Percentiles rank a stretch among this genome's conserved stretches.
Conservation (phyloP, 1,140 invertebrate genomes). For the Papilio polytes region DNA sequence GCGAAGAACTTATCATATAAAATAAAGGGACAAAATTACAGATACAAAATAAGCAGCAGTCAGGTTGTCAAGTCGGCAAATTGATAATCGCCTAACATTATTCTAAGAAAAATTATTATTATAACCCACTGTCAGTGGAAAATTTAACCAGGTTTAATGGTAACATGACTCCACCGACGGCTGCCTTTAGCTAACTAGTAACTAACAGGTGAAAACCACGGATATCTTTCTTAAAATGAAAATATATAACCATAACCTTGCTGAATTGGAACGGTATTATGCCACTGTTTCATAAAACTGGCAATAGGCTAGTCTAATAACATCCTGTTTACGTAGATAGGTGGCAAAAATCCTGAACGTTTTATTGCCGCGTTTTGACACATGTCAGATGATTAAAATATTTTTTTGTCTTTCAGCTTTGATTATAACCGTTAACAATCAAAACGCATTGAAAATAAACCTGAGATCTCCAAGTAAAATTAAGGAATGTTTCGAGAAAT, state of each 20-base stretch:
- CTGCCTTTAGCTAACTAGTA: slow-evolving; percentile 67
- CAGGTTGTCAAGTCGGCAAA: slow-evolving; percentile 60
- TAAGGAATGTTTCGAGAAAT: not conserved
- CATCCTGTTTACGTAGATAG: no score
- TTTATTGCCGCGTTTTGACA: not conserved
- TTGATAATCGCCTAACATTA: slow-evolving; percentile 43
- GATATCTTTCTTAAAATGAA: slow-evolving; percentile 18
- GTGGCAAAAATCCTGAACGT: not conserved
- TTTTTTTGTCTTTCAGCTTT: not conserved
- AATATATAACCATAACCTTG: not conserved
- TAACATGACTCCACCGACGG: slow-evolving; percentile 81
- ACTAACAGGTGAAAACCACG: slow-evolving; percentile 49
- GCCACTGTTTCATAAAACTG: not conserved
- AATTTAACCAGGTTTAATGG: slow-evolving; percentile 62
- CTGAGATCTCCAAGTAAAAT: not conserved
- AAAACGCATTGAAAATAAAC: not conserved
- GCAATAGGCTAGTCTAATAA: no score
- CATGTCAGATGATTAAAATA: not conserved
- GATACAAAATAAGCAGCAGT: slow-evolving; percentile 56
- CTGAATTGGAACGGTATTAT: not conserved
- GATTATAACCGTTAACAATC: not conserved
- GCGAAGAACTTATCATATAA: not conserved
- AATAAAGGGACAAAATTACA: not conserved
- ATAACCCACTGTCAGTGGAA: slow-evolving; percentile 46
- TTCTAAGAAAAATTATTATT: slow-evolving; percentile 47